phyloP scores from a whole-genome alignment of 2,113 vertebrate species.

The Periophthalmodon schlosseri region DNA sequence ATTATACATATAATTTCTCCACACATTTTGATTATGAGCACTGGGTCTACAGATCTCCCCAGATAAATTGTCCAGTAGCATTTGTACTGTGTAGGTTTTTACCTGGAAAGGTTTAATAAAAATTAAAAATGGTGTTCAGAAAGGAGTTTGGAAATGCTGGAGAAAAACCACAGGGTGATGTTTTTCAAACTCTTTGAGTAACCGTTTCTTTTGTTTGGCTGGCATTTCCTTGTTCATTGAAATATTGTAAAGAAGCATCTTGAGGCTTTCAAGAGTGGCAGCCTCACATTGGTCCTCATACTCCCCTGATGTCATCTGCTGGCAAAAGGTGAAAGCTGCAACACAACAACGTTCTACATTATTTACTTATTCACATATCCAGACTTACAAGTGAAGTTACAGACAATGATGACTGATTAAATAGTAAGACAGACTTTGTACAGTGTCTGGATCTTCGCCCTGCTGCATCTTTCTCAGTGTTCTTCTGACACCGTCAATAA shows the following conservation, averaged over 20 bases:
- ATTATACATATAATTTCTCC: too few relatives aligned
- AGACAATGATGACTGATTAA: neutral
- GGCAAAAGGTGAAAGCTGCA: conserved; percentile 85
- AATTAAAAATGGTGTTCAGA: conserved; percentile 40
- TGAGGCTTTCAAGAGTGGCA: conserved; percentile 72
- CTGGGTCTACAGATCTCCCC: neutral
- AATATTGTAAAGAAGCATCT: conserved; percentile 73
- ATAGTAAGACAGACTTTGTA: conserved; percentile 44
- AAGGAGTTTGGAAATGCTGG: conserved; percentile 69
- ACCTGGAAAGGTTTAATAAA: neutral
- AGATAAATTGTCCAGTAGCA: neutral
- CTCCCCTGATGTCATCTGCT: conserved; percentile 75
- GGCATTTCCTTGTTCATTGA: conserved; percentile 62
- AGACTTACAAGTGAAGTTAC: neutral
- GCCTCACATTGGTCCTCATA: conserved; percentile 79
- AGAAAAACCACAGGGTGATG: conserved; percentile 79
- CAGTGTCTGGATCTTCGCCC: conserved; percentile 77
- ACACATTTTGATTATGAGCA: too few relatives aligned
- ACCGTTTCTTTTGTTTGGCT: conserved; percentile 76
- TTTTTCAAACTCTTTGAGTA: conserved; percentile 83
- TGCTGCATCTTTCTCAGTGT: conserved; percentile 77
- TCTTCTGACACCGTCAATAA: conserved; percentile 79
- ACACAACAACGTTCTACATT: neutral
- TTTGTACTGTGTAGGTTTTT: neutral
- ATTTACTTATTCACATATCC: neutral